Base-by-base conservation (phyloP, 2,113 vertebrate genomes). In the Oophaga pumilio region DNA sequence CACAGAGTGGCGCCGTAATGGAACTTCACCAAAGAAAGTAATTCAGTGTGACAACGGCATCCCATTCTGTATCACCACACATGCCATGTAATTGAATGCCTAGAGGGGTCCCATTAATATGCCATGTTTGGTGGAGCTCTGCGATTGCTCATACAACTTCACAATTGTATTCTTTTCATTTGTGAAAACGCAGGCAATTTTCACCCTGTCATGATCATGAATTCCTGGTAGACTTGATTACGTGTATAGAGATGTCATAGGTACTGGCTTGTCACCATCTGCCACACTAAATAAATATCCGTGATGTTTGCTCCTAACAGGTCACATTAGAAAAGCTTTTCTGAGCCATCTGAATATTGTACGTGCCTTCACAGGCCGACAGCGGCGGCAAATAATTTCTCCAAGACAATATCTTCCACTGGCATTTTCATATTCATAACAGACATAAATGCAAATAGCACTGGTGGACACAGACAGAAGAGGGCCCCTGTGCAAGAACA, bases 221-320 rank as follows among this genome's bases (percentile, higher is more conserved):
- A 89, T 91, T 91, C 76, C 49, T 90, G 66, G 88, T 68, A 79
- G 87, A 80, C 79, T 90, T 91, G 84, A 91, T 90, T 90, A 88
- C 83, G 71, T 88, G 92, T 90, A 90, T 90, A 87, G 91, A 93
- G 91, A 91, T 91, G 91, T 91, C 91, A 89, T 52, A 90, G 92
- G 89, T 85, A 90, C 87, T 0, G 9, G 71, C 89, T 82, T 91
- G 91, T 93, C 90, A 90, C 89, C 92, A 90, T 91, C 91, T 94
- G 93, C 89, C 91, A 90, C 68, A 78, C 89, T 84, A 76, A 90
- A 91, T 18, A 89, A 92, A 89, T 57, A 89, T 91, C 91, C 88
- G 74, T 0, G 4, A 85, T 84, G 87, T 86, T 85, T 85, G 80
- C 81, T 88, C 89, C 87, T 84, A 90, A 84, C 14, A 90, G 89